Evolutionary conservation across 2,797 vertebrate genomes (phyloP).

Genomic region (Melanotaenia pygmaea): DNA sequence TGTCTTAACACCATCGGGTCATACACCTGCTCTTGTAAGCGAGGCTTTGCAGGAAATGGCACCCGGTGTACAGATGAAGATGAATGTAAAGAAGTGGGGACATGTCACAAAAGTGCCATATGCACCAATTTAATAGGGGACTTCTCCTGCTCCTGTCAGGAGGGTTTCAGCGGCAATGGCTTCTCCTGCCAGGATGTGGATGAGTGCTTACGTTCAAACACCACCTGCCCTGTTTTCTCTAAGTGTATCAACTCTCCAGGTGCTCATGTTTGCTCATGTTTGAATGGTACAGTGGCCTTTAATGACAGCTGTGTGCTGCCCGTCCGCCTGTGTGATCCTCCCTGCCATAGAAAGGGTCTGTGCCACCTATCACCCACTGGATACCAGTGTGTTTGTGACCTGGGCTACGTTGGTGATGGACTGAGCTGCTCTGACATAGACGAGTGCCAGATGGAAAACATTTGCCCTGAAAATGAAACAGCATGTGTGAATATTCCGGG

Average conservation of each 20-base stretch:
- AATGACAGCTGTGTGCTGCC: constrained; percentile 78
- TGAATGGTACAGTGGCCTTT: constrained; percentile 81
- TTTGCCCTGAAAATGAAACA: constrained; percentile 81
- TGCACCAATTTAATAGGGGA: constrained; percentile 80
- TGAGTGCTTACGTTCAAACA: constrained; percentile 77
- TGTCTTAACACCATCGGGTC: constrained; percentile 84
- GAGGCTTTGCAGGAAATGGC: constrained; percentile 82
- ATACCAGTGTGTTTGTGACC: constrained; percentile 85
- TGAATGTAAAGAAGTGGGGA: constrained; percentile 71
- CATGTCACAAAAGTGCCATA: constrained; percentile 74
- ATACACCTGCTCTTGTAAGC: constrained; percentile 81
- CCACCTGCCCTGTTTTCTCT: constrained; percentile 74
- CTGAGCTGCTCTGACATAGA: constrained; percentile 82
- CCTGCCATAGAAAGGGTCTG: constrained; percentile 80
- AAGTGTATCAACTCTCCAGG: constrained; percentile 85
- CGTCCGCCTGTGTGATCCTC: constrained; percentile 71
- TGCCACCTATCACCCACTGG: constrained; percentile 80
- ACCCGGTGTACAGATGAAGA: constrained; percentile 80
- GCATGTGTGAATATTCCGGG: constrained; percentile 82
- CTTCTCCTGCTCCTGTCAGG: constrained; percentile 79
- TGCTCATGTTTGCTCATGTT: constrained; percentile 84
- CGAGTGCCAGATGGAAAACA: constrained; percentile 79
- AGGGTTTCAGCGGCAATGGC: constrained; percentile 84
- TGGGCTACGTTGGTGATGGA: constrained; percentile 82
- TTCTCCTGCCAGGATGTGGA: constrained; percentile 82